A percentile compares a stretch with the other conserved stretches of the same genome.
Conservation (phyloP, 2,797 vertebrate species). For the Prionace glauca region DNA sequence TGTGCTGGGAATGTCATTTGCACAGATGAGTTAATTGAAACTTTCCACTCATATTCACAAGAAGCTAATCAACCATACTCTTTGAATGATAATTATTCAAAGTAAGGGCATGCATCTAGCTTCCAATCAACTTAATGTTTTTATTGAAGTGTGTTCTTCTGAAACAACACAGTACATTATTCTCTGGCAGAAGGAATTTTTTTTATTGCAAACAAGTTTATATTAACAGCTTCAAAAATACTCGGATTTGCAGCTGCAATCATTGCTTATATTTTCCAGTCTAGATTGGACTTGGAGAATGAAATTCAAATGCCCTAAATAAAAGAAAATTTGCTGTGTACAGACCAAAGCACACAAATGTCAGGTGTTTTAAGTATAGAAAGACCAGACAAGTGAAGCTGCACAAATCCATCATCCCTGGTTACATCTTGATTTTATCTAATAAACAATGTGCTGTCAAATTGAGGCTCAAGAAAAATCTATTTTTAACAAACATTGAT, state of each 20-base stretch:
- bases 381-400: neutral
- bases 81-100: neutral
- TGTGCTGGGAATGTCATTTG: neutral
- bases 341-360: neutral
- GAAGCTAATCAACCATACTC: neutral
- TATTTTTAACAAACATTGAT: neutral
- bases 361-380: conserved; percentile 6
- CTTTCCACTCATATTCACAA: neutral
- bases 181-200: neutral
- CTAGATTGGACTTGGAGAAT: neutral
- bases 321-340: neutral
- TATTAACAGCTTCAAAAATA: neutral
- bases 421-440: neutral
- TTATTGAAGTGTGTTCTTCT: neutral
- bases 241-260: neutral
- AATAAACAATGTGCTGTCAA: neutral
- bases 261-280: neutral
- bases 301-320: neutral
- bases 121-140: neutral
- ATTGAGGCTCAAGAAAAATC: neutral
- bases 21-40: neutral
- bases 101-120: neutral
- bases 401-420: neutral
- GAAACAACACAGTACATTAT: neutral
- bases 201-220: neutral